phyloP scores from a whole-genome alignment of 2,113 vertebrate genomes.

The Amphilophus citrinellus region DNA sequence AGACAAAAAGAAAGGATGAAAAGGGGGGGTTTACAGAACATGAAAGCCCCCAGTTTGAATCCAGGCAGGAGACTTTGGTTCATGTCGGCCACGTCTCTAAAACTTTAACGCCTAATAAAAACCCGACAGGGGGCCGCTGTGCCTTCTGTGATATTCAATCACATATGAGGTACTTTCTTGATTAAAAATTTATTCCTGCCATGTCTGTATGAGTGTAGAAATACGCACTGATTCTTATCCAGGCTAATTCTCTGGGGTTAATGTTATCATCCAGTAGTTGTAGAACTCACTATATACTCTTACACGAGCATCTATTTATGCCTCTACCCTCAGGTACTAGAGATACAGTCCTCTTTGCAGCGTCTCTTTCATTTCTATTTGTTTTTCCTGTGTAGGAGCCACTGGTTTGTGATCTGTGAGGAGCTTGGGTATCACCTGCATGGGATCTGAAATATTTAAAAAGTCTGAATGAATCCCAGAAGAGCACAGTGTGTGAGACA shows the following conservation, averaged over 20 bases:
- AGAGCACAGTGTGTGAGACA: slow-evolving; percentile 29
- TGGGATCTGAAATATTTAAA: slow-evolving; percentile 58
- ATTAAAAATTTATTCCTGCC: background rate
- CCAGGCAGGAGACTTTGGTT: background rate
- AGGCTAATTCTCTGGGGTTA: background rate
- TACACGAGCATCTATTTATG: background rate
- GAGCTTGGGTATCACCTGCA: slow-evolving; percentile 6
- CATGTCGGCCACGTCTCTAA: background rate
- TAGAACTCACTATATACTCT: background rate
- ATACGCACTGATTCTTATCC: background rate
- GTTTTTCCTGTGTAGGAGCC: background rate
- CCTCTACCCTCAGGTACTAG: background rate
- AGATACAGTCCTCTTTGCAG: background rate
- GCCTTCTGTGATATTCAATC: too few species aligned
- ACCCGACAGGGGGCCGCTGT: background rate
- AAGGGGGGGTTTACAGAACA: background rate
- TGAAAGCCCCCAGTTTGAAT: background rate
- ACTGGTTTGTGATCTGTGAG: slow-evolving; percentile 3
- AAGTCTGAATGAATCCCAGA: slow-evolving; percentile 15
- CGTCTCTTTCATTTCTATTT: background rate
- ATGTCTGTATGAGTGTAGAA: background rate
- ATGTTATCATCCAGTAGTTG: too few species aligned
- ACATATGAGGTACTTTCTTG: background rate
- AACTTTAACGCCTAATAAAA: background rate
- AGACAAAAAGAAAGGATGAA: background rate